phyloP scores from a whole-genome alignment of 1,140 invertebrate species.

The Trachelipus rathkii region DNA sequence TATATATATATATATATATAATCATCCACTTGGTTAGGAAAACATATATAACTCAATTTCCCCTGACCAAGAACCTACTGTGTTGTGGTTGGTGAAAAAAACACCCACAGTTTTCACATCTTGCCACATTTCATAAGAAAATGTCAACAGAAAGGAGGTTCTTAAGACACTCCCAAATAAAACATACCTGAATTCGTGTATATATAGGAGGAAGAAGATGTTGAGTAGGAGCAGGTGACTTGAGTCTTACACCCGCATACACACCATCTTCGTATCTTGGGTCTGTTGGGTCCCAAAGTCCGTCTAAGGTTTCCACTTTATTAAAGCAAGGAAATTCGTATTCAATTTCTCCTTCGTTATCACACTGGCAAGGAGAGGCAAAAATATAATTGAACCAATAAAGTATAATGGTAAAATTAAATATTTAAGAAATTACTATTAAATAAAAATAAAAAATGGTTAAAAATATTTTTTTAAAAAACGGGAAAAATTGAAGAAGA shows the following conservation, averaged over 20 bases:
- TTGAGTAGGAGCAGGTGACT: slow-evolving; percentile 57
- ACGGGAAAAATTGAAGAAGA: too few relatives aligned
- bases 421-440: too few relatives aligned
- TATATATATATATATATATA: too few relatives aligned
- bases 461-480: too few relatives aligned
- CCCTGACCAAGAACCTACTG: too few relatives aligned
- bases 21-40: too few relatives aligned
- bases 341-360: slow-evolving; percentile 67
- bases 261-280: slow-evolving; percentile 56
- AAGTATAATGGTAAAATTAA: too few relatives aligned
- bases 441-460: too few relatives aligned
- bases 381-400: neutral
- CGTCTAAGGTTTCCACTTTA: slow-evolving; percentile 65
- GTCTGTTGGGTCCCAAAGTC: slow-evolving; percentile 67
- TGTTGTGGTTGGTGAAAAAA: too few relatives aligned
- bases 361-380: slow-evolving; percentile 55
- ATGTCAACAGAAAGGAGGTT: slow-evolving; percentile 17
- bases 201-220: slow-evolving; percentile 63
- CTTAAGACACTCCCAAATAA: neutral
- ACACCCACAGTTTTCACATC: neutral
- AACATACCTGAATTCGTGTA: slow-evolving; percentile 62
- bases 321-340: slow-evolving; percentile 80
- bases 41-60: too few relatives aligned
- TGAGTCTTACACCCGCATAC: slow-evolving; percentile 66
- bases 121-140: neutral